phyloP scores from a whole-genome alignment of 2,113 vertebrate species.

The Hippolais icterina region DNA sequence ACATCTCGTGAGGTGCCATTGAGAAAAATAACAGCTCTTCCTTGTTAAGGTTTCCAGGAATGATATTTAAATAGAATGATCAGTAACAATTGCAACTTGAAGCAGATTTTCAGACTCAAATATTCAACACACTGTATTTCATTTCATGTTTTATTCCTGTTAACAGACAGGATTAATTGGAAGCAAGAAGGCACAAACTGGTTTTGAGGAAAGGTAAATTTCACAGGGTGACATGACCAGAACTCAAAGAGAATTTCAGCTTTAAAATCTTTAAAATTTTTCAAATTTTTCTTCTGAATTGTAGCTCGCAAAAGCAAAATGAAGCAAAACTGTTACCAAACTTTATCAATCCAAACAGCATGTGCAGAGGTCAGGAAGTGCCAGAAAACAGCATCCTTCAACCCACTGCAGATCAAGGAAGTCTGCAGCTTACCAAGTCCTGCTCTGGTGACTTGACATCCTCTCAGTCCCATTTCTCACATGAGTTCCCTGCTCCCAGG shows the following conservation, averaged over 20 bases:
- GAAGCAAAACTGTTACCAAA: not conserved
- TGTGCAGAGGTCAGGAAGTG: not conserved
- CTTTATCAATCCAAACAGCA: not conserved
- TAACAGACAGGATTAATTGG: not conserved
- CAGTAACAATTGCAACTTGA: not conserved
- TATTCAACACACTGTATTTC: not conserved
- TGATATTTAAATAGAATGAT: not conserved
- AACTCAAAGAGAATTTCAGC: not conserved
- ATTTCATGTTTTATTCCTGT: not conserved
- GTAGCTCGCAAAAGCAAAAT: not conserved
- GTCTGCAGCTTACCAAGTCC: not conserved
- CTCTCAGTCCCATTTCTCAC: not conserved
- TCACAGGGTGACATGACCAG: not conserved
- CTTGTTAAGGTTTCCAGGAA: not conserved
- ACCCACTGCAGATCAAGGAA: not conserved
- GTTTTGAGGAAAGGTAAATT: not conserved
- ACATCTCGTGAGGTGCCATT: not conserved
- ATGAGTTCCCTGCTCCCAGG: not conserved
- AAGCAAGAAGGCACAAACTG: not conserved
- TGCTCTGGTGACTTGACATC: not conserved
- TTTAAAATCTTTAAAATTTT: not conserved
- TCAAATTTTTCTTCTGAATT: not conserved
- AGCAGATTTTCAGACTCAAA: not conserved
- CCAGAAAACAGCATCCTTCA: not conserved
- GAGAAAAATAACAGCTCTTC: not conserved